These are phyloP conservation scores for Hirtodrosophila cameraria DNA, from an alignment of 2,888 invertebrate species.

Conservation along the genomic window DNA sequence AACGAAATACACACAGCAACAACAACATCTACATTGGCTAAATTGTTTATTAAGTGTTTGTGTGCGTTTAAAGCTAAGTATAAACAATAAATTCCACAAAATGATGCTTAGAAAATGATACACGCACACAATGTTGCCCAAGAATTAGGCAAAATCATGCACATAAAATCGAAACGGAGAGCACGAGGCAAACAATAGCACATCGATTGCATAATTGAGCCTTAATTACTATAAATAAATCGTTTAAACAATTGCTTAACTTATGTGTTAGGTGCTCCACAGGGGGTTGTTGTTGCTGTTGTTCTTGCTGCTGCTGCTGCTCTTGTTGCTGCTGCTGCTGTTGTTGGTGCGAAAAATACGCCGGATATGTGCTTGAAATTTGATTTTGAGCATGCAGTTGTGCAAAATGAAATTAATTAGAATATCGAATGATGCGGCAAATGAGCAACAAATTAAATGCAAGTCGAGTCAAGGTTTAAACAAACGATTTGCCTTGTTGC, in stretches of 20 bases:
- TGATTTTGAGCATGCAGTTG: constrained; percentile 33
- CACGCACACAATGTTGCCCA: constrained; percentile 28
- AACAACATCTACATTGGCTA: constrained; percentile 13
- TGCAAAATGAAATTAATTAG: constrained; percentile 46
- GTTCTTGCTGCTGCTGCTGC: constrained; percentile 3
- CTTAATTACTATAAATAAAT: constrained; percentile 63
- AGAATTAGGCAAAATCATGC: constrained; percentile 19
- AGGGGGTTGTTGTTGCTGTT: constrained; percentile 9
- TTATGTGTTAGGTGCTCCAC: constrained; percentile 38
- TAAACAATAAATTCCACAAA: constrained; percentile 66
- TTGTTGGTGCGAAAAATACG: constrained; percentile 29
- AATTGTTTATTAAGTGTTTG: constrained; percentile 74
- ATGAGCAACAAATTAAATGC: constrained; percentile 65
- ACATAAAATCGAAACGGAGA: background rate
- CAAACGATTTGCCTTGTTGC: constrained; percentile 51
- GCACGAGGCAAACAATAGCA: constrained; percentile 47
- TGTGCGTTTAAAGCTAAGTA: constrained; percentile 50
- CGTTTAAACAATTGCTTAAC: constrained; percentile 43
- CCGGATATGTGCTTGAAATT: constrained; percentile 53
- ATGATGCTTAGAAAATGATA: constrained; percentile 60
- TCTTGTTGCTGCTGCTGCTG: constrained; percentile 3
- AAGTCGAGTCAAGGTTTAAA: constrained; percentile 30
- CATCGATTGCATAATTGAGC: constrained; percentile 64
- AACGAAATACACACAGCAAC: constrained; percentile 51
- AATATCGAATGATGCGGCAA: constrained; percentile 75